phyloP scores from a whole-genome alignment of 1,140 invertebrate species.

The Wiebesia pumilae region DNA sequence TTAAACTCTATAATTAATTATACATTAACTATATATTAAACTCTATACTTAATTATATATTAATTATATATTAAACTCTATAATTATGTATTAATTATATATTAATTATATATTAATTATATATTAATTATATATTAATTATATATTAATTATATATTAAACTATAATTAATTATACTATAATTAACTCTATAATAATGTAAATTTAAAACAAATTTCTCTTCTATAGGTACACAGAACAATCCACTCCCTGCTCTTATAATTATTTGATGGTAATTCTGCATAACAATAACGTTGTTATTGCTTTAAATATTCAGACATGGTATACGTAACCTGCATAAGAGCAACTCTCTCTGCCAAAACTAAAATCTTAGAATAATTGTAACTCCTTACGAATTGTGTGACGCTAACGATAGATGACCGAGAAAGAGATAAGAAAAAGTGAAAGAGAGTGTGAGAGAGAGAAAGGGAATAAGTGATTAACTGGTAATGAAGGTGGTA shows the following conservation, averaged over 20 bases:
- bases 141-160: too few relatives aligned
- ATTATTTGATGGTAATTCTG: not conserved
- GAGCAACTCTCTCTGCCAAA: not conserved
- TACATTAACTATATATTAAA: too few relatives aligned
- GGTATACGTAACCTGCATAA: not conserved
- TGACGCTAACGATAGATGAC: conserved; percentile 42
- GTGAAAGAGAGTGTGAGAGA: not conserved
- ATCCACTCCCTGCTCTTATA: not conserved
- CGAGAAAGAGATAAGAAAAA: not conserved
- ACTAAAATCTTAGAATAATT: not conserved
- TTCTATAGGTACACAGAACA: not conserved
- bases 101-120: too few relatives aligned
- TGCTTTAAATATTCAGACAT: not conserved
- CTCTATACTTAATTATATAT: too few relatives aligned
- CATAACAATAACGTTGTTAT: not conserved
- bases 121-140: too few relatives aligned
- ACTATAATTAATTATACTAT: too few relatives aligned
- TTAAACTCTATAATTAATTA: too few relatives aligned
- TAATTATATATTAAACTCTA: too few relatives aligned
- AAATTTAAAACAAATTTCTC: not conserved
- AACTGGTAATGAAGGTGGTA: conserved; percentile 69
- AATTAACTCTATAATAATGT: not conserved
- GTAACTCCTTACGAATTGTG: conserved; percentile 63
- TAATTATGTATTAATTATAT: too few relatives aligned
- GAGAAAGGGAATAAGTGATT: conserved; percentile 58